Percentiles rank a stretch among this genome's conserved stretches.
phyloP scores from a whole-genome alignment of 2,113 vertebrate species.

The Epinephelus lanceolatus region DNA sequence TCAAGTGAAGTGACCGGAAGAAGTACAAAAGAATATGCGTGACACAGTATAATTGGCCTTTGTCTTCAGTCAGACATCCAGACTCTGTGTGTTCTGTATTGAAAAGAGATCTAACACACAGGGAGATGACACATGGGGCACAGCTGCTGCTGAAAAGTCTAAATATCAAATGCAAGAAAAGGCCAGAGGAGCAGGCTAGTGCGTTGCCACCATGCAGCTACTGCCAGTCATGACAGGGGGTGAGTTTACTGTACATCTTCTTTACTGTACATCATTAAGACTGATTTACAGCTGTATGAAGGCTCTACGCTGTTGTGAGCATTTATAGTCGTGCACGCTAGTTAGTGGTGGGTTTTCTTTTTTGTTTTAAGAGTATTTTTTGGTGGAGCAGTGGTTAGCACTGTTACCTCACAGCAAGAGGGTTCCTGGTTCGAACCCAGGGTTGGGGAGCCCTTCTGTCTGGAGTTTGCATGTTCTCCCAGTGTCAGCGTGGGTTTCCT shows the following conservation, averaged over 20 bases:
- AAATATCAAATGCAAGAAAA: conserved; percentile 18
- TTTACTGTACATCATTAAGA: neutral
- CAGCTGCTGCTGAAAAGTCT: conserved; percentile 8
- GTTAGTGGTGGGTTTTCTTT: too few relatives aligned
- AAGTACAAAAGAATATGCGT: conserved; percentile 35
- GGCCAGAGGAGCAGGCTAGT: neutral
- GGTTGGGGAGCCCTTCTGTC: too few relatives aligned
- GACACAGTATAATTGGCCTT: conserved; percentile 38
- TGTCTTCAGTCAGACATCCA: conserved; percentile 40
- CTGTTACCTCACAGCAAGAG: too few relatives aligned
- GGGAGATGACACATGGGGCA: neutral
- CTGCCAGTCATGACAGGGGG: neutral
- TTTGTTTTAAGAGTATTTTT: too few relatives aligned
- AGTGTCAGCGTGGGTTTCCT: too few relatives aligned
- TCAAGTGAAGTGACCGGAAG: conserved; percentile 54
- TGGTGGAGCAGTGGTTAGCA: too few relatives aligned
- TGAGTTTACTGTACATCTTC: neutral
- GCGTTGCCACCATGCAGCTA: neutral
- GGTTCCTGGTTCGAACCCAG: too few relatives aligned
- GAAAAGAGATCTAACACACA: conserved; percentile 23
- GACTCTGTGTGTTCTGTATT: conserved; percentile 16
- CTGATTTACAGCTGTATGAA: too few relatives aligned
- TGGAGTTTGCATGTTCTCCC: too few relatives aligned
- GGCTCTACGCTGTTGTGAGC: too few relatives aligned
- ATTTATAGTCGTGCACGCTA: too few relatives aligned